Evolutionary conservation across 2,113 vertebrate genomes (phyloP).

Genomic region (Chascanopsetta lugubris): DNA sequence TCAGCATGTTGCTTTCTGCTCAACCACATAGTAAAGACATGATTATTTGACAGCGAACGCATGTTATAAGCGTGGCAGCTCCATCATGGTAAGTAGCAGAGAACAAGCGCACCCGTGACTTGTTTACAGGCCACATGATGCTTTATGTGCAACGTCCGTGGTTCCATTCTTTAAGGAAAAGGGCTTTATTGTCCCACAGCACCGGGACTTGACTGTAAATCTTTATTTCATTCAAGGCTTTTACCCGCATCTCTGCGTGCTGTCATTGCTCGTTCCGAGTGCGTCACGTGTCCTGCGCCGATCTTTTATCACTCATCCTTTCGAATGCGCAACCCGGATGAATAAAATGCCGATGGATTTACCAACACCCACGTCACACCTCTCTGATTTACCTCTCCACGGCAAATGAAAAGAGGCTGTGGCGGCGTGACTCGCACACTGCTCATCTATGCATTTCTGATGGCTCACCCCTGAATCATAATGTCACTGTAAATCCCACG

Average conservation of each 20-base stretch:
- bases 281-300: not conserved
- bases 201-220: no score
- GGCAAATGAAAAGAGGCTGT: constrained; percentile 1
- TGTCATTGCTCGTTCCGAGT: not conserved
- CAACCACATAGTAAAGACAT: not conserved
- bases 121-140: not conserved
- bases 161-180: not conserved
- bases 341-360: not conserved
- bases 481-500: constrained; percentile 18
- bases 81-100: not conserved
- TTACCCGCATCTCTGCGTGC: not conserved
- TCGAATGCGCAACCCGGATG: not conserved
- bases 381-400: not conserved
- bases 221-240: not conserved
- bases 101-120: not conserved
- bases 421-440: not conserved
- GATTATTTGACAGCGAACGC: not conserved
- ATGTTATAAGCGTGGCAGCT: not conserved
- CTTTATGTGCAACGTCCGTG: constrained; percentile 10
- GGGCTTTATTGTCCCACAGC: not conserved
- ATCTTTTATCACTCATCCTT: not conserved
- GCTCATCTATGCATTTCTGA: constrained; percentile 52
- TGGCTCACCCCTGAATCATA: constrained; percentile 37
- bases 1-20: not conserved
- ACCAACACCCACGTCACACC: not conserved